These are phyloP conservation scores for Lampropteryx suffumata DNA, from an alignment of 2,888 invertebrate species.

Conservation along the genomic window DNA sequence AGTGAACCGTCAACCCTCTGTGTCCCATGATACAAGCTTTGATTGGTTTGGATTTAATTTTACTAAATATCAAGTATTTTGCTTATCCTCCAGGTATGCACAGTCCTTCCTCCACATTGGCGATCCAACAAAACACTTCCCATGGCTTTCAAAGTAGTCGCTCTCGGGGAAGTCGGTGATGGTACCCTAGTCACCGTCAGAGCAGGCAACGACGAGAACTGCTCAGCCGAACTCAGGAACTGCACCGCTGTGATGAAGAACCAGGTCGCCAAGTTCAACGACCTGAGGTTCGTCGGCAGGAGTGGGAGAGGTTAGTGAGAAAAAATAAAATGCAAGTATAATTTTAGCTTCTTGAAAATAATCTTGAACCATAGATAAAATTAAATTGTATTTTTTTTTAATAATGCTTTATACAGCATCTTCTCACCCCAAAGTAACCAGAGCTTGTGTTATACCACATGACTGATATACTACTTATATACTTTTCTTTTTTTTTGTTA, in stretches of 20 bases:
- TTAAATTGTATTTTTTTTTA: too few species aligned
- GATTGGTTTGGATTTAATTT: too few species aligned
- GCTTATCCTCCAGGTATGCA: slow-evolving; percentile 83
- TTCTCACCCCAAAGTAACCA: too few species aligned
- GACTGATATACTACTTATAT: too few species aligned
- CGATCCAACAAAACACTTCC: slow-evolving; percentile 98
- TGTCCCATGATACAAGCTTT: too few species aligned
- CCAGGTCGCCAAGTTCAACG: slow-evolving; percentile 98
- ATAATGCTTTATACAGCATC: too few species aligned
- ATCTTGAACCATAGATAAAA: too few species aligned
- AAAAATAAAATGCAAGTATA: too few species aligned
- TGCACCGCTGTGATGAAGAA: slow-evolving; percentile 97
- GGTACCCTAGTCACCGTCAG: slow-evolving; percentile 96
- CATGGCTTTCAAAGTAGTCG: slow-evolving; percentile 96
- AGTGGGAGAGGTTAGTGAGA: slow-evolving; percentile 95
- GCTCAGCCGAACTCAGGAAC: slow-evolving; percentile 96
- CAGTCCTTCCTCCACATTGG: slow-evolving; percentile 97
- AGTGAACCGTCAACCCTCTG: too few species aligned
- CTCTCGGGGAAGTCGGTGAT: slow-evolving; percentile 95
- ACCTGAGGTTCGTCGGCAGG: slow-evolving; percentile 97
- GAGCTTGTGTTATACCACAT: too few species aligned
- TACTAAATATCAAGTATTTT: background rate
- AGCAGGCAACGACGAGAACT: slow-evolving; percentile 99
- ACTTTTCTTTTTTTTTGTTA: too few species aligned
- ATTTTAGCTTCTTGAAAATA: too few species aligned